A percentile compares a stretch with the other conserved stretches of the same genome.
phyloP scores from a whole-genome alignment of 2,888 invertebrate genomes.

The Molorchus minor region DNA sequence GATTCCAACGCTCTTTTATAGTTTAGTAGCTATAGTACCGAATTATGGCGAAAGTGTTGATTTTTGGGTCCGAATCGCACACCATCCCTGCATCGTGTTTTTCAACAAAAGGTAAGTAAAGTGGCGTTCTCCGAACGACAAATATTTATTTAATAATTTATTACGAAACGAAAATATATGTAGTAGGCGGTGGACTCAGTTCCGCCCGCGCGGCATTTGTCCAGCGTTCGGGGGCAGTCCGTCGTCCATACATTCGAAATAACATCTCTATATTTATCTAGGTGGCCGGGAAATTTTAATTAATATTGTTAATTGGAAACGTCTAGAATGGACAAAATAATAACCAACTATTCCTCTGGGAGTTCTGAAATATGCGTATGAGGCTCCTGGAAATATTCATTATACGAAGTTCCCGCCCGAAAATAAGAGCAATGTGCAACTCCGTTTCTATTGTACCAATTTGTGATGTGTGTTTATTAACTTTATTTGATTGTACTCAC shows the following conservation, averaged over 20 bases:
- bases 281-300: slow-evolving; percentile 58
- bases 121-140: slow-evolving; percentile 34
- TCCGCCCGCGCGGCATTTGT: background rate
- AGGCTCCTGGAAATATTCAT: slow-evolving; percentile 42
- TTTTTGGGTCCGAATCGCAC: too few species aligned
- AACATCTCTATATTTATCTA: slow-evolving; percentile 56
- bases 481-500: slow-evolving; percentile 40
- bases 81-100: too few species aligned
- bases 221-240: slow-evolving; percentile 13
- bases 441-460: slow-evolving; percentile 41
- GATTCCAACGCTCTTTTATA: too few species aligned
- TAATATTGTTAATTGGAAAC: slow-evolving; percentile 59
- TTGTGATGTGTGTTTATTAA: slow-evolving; percentile 43
- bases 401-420: slow-evolving; percentile 34
- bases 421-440: slow-evolving; percentile 34
- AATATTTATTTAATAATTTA: slow-evolving; percentile 53
- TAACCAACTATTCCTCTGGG: slow-evolving; percentile 50
- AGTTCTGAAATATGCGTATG: slow-evolving; percentile 48
- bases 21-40: too few species aligned
- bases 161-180: slow-evolving; percentile 48
- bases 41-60: too few species aligned
- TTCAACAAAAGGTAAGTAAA: too few species aligned
- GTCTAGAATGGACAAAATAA: slow-evolving; percentile 56
- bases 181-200: background rate
- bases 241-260: slow-evolving; percentile 36